Base-by-base conservation (phyloP, 1,140 invertebrate species). In the Arion vulgaris region DNA sequence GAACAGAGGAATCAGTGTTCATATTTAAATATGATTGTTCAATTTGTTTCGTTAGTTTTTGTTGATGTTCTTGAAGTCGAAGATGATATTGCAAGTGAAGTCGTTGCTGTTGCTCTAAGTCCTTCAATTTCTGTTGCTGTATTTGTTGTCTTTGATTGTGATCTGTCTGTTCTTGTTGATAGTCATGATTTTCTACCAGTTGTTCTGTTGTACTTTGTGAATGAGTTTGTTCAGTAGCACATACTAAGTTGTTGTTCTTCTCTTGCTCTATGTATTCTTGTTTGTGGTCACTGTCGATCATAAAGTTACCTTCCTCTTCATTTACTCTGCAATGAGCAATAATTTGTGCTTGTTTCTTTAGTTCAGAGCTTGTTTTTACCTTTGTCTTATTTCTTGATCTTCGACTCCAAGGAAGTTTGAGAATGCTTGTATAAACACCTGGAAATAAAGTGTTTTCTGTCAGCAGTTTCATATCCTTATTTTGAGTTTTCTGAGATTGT, bases 351-450 rank as follows among this genome's bases (percentile, higher is more conserved):
- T 80, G 76, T 41, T 66, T 78, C 39, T 68, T 62, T 34, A 78
- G 1, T 28, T 78, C 53, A 36, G 57, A 78, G 26, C 66, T 41
- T 39, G 76, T 68, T 77, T 81, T 84, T 32, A 53, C 74, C 51
- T 71, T 84, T 38, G 82, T 76, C 23, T 87, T 89, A 7, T 86
- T 87, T 39, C 90, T 80, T 28, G 89, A 87, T 57, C 90, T 79
- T 45, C 86, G 82, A 77, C 88, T 89, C 88, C 89, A 90, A 17
- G 90, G 89, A 26, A 91, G 84, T 81, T 91, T 91, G 34, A 91
- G 83, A 32, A 90, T 89, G 81, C 90, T 91, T 7, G 90, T 91
- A 82, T 91, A 91, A 2, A 91, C 90, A 2, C 89, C 90, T 36
- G 87, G 88, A 68, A 87, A 86, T 19, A 86, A 83, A 0, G 86